Conservation (phyloP, 2,113 vertebrate genomes). For the Gallinago undulata region DNA sequence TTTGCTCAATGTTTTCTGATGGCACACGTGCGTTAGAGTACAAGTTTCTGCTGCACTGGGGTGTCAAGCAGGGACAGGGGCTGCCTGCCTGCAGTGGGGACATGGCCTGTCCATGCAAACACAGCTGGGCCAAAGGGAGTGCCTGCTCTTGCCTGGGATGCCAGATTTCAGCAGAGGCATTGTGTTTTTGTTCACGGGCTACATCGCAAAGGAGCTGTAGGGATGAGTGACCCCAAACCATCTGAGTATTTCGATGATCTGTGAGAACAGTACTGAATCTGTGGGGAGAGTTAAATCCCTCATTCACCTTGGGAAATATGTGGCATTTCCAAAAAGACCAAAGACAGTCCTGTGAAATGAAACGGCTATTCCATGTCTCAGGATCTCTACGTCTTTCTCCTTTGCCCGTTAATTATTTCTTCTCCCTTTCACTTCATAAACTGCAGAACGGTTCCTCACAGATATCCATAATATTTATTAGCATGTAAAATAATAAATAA, state of each 20-base stretch:
- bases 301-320: not conserved
- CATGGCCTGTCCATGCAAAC: not conserved
- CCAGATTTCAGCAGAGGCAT: not conserved
- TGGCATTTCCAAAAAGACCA: not conserved
- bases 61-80: not conserved
- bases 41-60: too few species aligned
- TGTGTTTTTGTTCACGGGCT: not conserved
- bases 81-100: not conserved
- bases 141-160: not conserved
- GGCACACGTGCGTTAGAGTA: accelerated
- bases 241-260: not conserved
- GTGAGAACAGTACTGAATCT: not conserved
- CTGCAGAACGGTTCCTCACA: not conserved
- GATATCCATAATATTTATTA: not conserved
- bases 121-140: accelerated
- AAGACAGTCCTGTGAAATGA: not conserved
- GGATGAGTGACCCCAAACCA: not conserved
- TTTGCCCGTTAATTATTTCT: not conserved
- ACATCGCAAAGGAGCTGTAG: not conserved
- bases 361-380: not conserved
- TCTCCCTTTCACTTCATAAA: not conserved
- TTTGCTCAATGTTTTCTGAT: not conserved
- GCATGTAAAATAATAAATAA: not conserved
- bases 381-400: not conserved
- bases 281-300: not conserved